These are phyloP conservation scores for Spodoptera exigua DNA, from an alignment of 2,888 invertebrate species.

Conservation along the genomic window DNA sequence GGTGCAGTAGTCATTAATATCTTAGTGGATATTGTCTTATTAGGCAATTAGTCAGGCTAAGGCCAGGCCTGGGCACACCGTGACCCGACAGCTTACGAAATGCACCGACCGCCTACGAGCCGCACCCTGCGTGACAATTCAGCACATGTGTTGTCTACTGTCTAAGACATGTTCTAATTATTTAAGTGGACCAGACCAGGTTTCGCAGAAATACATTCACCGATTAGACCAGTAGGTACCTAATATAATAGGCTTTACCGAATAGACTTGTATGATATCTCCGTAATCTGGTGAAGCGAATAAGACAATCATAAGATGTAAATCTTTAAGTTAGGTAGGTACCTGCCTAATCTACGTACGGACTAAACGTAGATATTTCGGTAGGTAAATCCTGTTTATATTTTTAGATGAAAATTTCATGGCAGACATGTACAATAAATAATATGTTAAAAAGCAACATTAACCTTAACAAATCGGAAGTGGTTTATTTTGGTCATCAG, in stretches of 20 bases:
- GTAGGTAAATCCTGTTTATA: neutral
- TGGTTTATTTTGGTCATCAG: conserved; percentile 24
- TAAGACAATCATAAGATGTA: too few species aligned
- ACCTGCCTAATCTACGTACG: too few species aligned
- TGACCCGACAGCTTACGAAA: conserved; percentile 59
- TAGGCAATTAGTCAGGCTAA: conserved; percentile 61
- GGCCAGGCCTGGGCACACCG: conserved; percentile 42
- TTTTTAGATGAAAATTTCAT: neutral
- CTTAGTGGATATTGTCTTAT: conserved; percentile 55
- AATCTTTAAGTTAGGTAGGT: too few species aligned
- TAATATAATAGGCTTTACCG: too few species aligned
- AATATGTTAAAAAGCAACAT: neutral
- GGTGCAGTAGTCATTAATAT: conserved; percentile 50
- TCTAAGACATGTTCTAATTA: neutral
- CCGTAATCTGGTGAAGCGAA: too few species aligned
- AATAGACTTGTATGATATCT: too few species aligned
- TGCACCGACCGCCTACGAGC: conserved; percentile 44
- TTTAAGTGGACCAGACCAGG: neutral
- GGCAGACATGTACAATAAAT: conserved; percentile 11
- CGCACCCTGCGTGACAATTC: conserved; percentile 43
- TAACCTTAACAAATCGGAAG: conserved; percentile 35
- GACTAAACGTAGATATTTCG: too few species aligned
- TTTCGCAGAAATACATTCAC: too few species aligned
- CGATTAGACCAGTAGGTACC: too few species aligned
- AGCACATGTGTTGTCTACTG: conserved; percentile 18